Percentiles rank a stretch among this genome's conserved stretches.
phyloP scores from a whole-genome alignment of 2,888 invertebrate species.

The Cenopis cana region DNA sequence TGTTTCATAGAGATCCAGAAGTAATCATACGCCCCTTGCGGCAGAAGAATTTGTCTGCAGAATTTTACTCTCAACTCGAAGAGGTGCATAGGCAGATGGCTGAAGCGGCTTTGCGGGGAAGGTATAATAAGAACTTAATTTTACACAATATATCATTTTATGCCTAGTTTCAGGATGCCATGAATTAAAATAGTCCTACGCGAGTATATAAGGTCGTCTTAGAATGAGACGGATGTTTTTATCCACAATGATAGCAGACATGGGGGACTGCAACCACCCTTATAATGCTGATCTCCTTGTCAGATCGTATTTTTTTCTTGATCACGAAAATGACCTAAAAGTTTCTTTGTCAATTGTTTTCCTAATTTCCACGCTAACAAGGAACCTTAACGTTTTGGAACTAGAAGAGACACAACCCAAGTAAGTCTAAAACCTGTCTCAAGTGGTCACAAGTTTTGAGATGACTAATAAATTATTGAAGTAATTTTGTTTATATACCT shows the following conservation, averaged over 20 bases:
- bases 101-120: slow-evolving; percentile 83
- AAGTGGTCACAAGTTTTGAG: too few species aligned
- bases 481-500: too few species aligned
- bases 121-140: slow-evolving; percentile 70
- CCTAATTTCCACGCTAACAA: slow-evolving; percentile 66
- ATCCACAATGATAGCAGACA: too few species aligned
- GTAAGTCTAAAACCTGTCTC: slow-evolving; percentile 59
- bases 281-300: too few species aligned
- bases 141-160: background rate
- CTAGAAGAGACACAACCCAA: slow-evolving; percentile 61
- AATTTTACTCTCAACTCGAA: slow-evolving; percentile 82
- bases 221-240: too few species aligned
- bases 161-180: background rate
- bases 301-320: too few species aligned
- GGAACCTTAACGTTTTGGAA: slow-evolving; percentile 72
- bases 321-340: too few species aligned
- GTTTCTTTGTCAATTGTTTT: background rate
- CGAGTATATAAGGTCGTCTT: too few species aligned
- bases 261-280: too few species aligned
- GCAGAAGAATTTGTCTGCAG: slow-evolving; percentile 85
- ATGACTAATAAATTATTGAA: too few species aligned
- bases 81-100: slow-evolving; percentile 86
- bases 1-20: slow-evolving; percentile 66
- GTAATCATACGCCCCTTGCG: slow-evolving; percentile 85
- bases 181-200: background rate